Base-by-base conservation (phyloP, 2,113 vertebrate genomes). In the Opisthocomus hoazin region DNA sequence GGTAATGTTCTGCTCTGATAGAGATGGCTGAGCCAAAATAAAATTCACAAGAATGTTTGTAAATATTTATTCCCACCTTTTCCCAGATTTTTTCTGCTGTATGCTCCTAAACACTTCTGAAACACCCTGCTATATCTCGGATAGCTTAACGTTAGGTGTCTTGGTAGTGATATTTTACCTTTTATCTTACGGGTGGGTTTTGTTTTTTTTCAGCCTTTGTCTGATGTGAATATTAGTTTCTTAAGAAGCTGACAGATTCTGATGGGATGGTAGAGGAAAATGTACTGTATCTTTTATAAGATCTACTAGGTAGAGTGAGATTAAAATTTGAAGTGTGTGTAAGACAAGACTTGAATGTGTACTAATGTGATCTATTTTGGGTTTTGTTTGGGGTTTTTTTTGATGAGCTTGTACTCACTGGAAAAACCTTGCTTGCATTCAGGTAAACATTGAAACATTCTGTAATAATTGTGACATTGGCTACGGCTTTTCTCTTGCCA, bases 401-500 rank as follows among this genome's bases (percentile, higher is more conserved):
- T 45, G 23, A 20, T 39, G 85, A 79, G 23, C 19, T 39, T 36
- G 50, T 57, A 3, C 41, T 84, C 10, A 2, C n/a, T 78, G 69
- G 21, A 18, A 15, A 12, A 22, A 4, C n/a, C 34, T 86, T 51
- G 29, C 26, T 22, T 2, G n/a, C 2, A 6, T 32, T 39, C 46
- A 76, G 57, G 19, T 10, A 12, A 50, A 75, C 29, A 2, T 3
- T n/a, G 51, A 12, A 19, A 26, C 13, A 1, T 22, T 23, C 46
- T 70, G 2, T 3, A 21, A 4, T 6, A 27, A 7, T 2, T 0
- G 60, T 26, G 78, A 12, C 17, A 6, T 4, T 50, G 82, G 61
- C 69, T 63, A 12, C 29, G 15, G 46, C 46, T 75, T 57, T 50
- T 41, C 53, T 34, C 3, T 9, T 6, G 46, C 32, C 51, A n/a